phyloP scores from a whole-genome alignment of 2,888 invertebrate genomes.

The Acleris cristana region DNA sequence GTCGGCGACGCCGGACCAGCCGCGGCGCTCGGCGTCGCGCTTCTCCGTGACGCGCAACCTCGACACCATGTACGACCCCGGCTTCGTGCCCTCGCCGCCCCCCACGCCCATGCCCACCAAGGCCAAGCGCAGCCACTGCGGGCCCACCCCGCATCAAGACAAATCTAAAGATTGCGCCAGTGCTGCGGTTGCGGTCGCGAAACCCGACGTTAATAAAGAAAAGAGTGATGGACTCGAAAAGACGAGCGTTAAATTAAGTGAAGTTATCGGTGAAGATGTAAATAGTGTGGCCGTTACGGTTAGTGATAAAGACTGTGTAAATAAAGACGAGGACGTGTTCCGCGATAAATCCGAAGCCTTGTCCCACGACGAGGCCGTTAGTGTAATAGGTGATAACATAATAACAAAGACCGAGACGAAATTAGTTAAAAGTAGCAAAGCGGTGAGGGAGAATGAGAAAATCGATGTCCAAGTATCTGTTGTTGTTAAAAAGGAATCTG shows the following conservation, averaged over 20 bases:
- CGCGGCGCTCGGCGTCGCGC: constrained; percentile 72
- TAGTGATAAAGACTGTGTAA: constrained; percentile 41
- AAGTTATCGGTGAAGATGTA: constrained; percentile 44
- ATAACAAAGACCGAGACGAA: constrained; percentile 58
- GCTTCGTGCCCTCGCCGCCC: constrained; percentile 49
- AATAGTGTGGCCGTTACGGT: constrained; percentile 41
- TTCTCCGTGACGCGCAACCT: constrained; percentile 78
- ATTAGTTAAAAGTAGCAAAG: constrained; percentile 57
- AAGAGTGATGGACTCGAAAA: constrained; percentile 22
- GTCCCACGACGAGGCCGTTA: constrained; percentile 57
- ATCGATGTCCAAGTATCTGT: constrained; percentile 57
- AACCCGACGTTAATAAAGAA: constrained; percentile 7
- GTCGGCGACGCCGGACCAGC: constrained; percentile 84
- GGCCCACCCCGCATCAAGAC: not conserved
- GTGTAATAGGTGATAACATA: constrained; percentile 46
- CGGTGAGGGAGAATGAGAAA: constrained; percentile 53
- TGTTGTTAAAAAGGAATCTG: constrained; percentile 54
- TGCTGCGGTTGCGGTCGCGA: not conserved
- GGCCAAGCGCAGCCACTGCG: not conserved
- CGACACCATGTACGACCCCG: constrained; percentile 65
- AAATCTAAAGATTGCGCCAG: not conserved
- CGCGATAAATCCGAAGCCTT: constrained; percentile 56
- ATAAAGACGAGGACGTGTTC: constrained; percentile 39
- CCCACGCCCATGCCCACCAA: constrained; percentile 42
- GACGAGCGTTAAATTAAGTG: constrained; percentile 35